A percentile compares a stretch with the other conserved stretches of the same genome.
Conservation (phyloP, 2,797 vertebrate species). For the Poecilia gillii region DNA sequence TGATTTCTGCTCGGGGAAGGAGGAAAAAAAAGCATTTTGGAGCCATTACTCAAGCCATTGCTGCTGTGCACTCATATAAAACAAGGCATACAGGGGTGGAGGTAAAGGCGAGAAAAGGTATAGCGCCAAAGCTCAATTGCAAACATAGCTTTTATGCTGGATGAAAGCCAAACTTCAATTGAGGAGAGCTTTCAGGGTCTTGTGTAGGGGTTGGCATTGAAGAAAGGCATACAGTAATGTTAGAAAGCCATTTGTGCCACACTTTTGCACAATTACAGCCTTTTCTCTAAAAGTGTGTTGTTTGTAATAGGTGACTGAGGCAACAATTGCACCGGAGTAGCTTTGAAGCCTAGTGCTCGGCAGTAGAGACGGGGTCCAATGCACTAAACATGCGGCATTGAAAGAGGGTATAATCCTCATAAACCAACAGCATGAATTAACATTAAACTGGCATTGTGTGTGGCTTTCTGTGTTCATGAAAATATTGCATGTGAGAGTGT, state of each 20-base stretch:
- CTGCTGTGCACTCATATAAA: conserved; percentile 74
- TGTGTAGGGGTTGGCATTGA: conserved; percentile 65
- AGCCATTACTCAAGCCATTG: conserved; percentile 75
- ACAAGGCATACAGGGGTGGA: conserved; percentile 64
- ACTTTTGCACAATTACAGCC: conserved; percentile 80
- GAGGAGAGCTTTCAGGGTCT: conserved; percentile 76
- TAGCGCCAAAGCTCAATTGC: conserved; percentile 76
- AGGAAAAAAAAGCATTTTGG: conserved; percentile 70
- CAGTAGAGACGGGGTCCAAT: conserved; percentile 59
- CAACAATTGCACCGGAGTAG: conserved; percentile 73
- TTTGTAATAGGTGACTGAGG: conserved; percentile 81
- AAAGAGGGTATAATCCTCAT: conserved; percentile 75
- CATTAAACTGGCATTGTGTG: conserved; percentile 58
- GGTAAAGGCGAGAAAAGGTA: conserved; percentile 71
- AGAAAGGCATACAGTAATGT: conserved; percentile 80
- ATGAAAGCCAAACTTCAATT: conserved; percentile 83
- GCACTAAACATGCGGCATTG: conserved; percentile 61
- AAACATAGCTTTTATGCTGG: conserved; percentile 78
- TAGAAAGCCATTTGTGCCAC: conserved; percentile 79
- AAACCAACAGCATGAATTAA: conserved; percentile 66
- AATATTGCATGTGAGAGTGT: conserved; percentile 34
- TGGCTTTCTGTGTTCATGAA: conserved; percentile 40
- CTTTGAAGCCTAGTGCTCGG: conserved; percentile 74
- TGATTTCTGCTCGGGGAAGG: conserved; percentile 64
- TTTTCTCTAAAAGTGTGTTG: conserved; percentile 78